These are phyloP conservation scores for Calyptomena viridis DNA, from an alignment of 2,113 vertebrate species.

Conservation along the genomic window DNA sequence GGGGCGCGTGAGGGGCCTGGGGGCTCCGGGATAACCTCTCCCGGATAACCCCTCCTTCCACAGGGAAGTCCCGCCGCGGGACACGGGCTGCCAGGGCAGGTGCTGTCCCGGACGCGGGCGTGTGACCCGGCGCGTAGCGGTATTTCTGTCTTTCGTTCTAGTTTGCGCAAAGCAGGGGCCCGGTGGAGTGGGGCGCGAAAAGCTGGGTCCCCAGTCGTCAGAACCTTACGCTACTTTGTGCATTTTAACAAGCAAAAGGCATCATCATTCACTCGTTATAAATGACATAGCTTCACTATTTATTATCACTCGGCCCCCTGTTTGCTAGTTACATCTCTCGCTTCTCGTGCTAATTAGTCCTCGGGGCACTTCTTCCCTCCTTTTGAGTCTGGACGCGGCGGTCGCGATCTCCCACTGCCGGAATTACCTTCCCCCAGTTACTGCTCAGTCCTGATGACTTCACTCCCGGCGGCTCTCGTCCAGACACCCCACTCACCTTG, in stretches of 20 bases:
- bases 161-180: not conserved
- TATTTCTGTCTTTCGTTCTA: accelerated
- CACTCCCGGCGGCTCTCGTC: no score
- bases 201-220: accelerated
- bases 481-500: not conserved
- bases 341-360: accelerated
- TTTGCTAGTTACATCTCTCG: not conserved
- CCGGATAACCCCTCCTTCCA: accelerated
- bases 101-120: accelerated
- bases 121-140: accelerated
- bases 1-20: not conserved
- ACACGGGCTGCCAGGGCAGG: accelerated
- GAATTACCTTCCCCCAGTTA: not conserved
- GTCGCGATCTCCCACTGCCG: not conserved
- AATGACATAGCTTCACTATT: not conserved
- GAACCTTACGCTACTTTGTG: accelerated
- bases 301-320: accelerated
- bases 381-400: not conserved
- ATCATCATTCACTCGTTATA: not conserved
- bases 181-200: no score
- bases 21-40: accelerated
- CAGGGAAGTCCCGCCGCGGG: accelerated
- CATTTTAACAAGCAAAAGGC: not conserved
- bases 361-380: not conserved
- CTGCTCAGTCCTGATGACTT: not conserved